A percentile compares a stretch with the other conserved stretches of the same genome.
These are phyloP conservation scores for Sanderia malayensis DNA, from an alignment of 30 jellyfish, hydroid and myxozoan genomes.

Conservation along the genomic window DNA sequence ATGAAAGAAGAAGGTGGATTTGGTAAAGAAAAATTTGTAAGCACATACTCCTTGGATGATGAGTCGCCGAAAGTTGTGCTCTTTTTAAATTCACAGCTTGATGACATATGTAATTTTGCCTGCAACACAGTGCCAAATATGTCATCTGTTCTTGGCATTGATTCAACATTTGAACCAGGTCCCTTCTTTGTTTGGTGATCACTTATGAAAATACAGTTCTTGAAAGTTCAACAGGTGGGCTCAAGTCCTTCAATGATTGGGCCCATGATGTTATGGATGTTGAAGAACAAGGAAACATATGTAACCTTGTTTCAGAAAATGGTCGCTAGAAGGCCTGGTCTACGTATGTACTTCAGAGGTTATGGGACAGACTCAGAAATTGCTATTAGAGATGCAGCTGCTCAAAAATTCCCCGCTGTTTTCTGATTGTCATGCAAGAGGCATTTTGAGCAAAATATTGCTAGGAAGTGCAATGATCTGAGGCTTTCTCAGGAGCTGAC, in stretches of 20 bases:
- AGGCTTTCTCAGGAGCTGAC: background rate
- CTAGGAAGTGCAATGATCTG: background rate
- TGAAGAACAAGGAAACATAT: constrained; percentile 25
- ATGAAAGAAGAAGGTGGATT: constrained; percentile 10
- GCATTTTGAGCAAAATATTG: background rate
- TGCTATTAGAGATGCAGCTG: background rate
- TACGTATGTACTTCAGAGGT: constrained; percentile 13
- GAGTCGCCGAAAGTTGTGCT: background rate
- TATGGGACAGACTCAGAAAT: constrained; percentile 2
- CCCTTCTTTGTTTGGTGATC: constrained; percentile 7
- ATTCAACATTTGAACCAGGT: constrained; percentile 21
- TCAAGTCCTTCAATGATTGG: constrained; percentile 22
- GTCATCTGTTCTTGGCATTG: background rate
- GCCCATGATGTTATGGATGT: constrained; percentile 34
- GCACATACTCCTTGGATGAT: constrained; percentile 17
- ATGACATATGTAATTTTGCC: background rate
- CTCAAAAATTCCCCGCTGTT: background rate
- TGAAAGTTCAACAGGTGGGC: constrained; percentile 1
- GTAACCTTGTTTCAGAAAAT: constrained; percentile 14
- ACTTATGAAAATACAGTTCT: constrained; percentile 16
- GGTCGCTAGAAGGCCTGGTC: constrained; percentile 6
- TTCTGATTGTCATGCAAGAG: background rate
- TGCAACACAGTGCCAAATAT: background rate
- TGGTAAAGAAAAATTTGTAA: constrained; percentile 6
- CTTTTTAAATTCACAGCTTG: background rate